Percentiles rank a stretch among this genome's conserved stretches.
Conservation (phyloP, 2,888 invertebrate genomes). For the Drosophila kokeensis region DNA sequence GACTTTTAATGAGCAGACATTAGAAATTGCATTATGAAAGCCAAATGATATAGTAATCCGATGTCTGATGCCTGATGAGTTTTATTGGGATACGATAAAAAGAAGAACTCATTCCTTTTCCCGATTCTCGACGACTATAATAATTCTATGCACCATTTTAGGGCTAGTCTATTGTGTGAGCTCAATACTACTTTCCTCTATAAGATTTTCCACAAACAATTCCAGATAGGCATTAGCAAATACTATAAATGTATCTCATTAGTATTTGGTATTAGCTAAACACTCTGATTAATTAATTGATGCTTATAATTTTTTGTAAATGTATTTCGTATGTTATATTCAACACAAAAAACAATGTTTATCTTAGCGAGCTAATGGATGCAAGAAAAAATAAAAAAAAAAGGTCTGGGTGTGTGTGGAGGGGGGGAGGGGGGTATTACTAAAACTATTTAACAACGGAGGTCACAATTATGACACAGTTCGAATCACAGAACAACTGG, state of each 20-base stretch:
- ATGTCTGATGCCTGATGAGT: not conserved
- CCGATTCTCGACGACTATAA: not conserved
- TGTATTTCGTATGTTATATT: conserved; percentile 34
- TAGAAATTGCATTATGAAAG: not conserved
- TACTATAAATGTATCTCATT: not conserved
- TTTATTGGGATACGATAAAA: not conserved
- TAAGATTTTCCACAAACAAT: not conserved
- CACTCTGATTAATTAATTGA: not conserved
- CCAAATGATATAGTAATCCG: not conserved
- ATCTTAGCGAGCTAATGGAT: conserved; percentile 34
- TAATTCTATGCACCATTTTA: not conserved
- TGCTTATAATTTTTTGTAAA: conserved; percentile 2
- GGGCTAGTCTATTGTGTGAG: not conserved
- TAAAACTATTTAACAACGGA: conserved; percentile 74
- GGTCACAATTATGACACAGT: conserved; percentile 66
- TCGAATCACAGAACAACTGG: conserved; percentile 57
- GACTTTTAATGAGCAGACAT: not conserved
- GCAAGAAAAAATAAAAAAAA: conserved; percentile 29
- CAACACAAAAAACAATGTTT: conserved; percentile 50
- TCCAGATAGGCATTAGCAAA: not conserved
- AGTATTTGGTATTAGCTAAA: not conserved
- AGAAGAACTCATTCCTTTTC: not conserved
- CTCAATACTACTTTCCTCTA: not conserved
- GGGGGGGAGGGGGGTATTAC: not conserved
- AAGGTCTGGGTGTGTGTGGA: conserved; percentile 14